Evolutionary conservation across 2,888 invertebrate species (phyloP).

Genomic region (Pteria penguin): DNA sequence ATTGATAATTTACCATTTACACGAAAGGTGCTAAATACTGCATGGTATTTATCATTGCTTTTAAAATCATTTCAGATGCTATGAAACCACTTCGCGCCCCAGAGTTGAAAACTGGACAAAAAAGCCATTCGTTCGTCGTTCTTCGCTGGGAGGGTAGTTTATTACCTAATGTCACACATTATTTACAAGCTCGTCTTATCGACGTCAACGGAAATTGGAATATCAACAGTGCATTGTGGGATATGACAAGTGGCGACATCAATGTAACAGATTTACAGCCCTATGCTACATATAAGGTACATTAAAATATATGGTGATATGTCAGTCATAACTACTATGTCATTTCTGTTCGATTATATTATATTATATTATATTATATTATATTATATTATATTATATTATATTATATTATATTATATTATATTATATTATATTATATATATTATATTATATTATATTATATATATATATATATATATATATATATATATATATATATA

Average conservation of each 20-base stretch:
- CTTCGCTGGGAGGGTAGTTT: constrained; percentile 86
- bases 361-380: background rate
- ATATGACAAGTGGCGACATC: constrained; percentile 52
- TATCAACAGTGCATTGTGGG: constrained; percentile 83
- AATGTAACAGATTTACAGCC: constrained; percentile 89
- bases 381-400: too few species aligned
- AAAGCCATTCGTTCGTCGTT: constrained; percentile 89
- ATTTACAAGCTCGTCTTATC: constrained; percentile 88
- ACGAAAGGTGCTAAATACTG: too few species aligned
- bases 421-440: too few species aligned
- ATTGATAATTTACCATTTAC: too few species aligned
- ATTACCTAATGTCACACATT: constrained; percentile 79
- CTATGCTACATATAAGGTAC: constrained; percentile 93
- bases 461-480: too few species aligned
- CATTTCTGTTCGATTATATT: background rate
- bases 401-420: constrained; percentile 1
- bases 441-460: too few species aligned
- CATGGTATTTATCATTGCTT: too few species aligned
- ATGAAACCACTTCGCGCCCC: constrained; percentile 80
- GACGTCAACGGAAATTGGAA: constrained; percentile 87
- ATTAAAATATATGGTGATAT: too few species aligned
- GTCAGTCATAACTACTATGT: too few species aligned
- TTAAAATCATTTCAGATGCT: constrained; percentile 34
- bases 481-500: too few species aligned
- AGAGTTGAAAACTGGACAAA: constrained; percentile 88